Base-by-base conservation (phyloP, 2,888 invertebrate species). In the Tiliacea aurago region DNA sequence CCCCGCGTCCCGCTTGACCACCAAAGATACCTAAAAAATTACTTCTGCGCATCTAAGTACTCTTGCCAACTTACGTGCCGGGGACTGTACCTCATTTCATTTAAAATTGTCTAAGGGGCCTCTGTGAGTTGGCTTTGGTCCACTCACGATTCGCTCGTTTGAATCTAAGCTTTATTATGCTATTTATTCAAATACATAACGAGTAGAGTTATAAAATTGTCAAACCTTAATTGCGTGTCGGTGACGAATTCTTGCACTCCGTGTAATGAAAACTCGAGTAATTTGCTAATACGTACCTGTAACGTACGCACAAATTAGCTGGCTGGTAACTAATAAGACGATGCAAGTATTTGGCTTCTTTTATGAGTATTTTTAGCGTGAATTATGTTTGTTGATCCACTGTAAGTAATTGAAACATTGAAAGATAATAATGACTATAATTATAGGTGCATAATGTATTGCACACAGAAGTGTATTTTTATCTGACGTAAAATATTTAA, bases 231-330 rank as follows among this genome's bases (percentile, higher is more conserved):
- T 82, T 18, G 72, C 70, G 70, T 78, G 70, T 56, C 73, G 41
- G 47, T 70, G 70, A 79, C 80, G 65, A 76, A 80, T 80, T 73
- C 61, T 69, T 58, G 28, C 62, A 71, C 41, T 67, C 53, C 9
- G 58, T 61, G 45, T 61, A 65, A 79, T 70, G 51, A 61, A 83
- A 79, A 70, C 67, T 70, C 28, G 28, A 61, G 28, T 69, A 49
- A 78, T 70, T 78, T 33, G 23, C 53, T 72, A 59, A 56, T 45
- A 43, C 43, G 11, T 49, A 37, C 4, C n/a, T 76, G 18, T 41
- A 11, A 66, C 33, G 64, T 69, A 53, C 41, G 55, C 53, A 62
- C 55, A 37, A 53, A 62, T 58, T 69, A 62, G 13, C 41, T 64
- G 23, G 9, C 11, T 18, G 6, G 23, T 43, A 43, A 49, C 49